phyloP scores from a whole-genome alignment of 2,888 invertebrate genomes.

The Melanostoma scalare region DNA sequence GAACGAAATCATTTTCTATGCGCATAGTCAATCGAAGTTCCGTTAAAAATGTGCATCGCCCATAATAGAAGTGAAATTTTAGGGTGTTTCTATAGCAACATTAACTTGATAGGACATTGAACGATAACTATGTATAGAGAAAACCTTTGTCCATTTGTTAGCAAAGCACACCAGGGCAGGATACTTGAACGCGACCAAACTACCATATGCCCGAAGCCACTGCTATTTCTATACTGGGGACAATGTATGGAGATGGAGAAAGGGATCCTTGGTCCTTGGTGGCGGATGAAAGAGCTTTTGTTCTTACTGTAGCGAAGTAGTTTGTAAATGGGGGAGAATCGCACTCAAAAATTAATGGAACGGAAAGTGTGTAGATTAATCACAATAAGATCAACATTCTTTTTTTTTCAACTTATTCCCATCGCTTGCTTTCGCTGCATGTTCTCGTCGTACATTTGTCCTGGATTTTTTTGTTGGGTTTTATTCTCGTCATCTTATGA shows the following conservation, averaged over 20 bases:
- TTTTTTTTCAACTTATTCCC: constrained; percentile 40
- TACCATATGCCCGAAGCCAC: constrained; percentile 8
- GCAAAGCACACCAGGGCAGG: constrained; percentile 1
- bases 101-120: constrained; percentile 53
- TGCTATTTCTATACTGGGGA: constrained; percentile 1
- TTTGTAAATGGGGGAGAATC: constrained; percentile 33
- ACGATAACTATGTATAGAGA: constrained; percentile 23
- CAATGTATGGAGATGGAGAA: constrained; percentile 3
- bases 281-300: constrained; percentile 26
- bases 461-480: constrained; percentile 37
- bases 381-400: constrained; percentile 66
- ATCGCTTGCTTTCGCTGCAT: neutral
- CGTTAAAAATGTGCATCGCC: constrained; percentile 62
- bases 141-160: constrained; percentile 36
- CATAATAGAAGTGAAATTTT: constrained; percentile 42
- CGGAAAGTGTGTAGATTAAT: constrained; percentile 72
- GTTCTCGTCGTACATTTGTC: constrained; percentile 36
- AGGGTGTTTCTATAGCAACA: constrained; percentile 65
- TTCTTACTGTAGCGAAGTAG: constrained; percentile 31
- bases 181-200: neutral
- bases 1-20: constrained; percentile 30
- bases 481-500: constrained; percentile 32
- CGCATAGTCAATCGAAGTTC: constrained; percentile 60
- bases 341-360: constrained; percentile 72
- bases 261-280: neutral